Evolutionary conservation across 1,140 invertebrate species (phyloP).

Genomic region (Oreohelix idahoensis): DNA sequence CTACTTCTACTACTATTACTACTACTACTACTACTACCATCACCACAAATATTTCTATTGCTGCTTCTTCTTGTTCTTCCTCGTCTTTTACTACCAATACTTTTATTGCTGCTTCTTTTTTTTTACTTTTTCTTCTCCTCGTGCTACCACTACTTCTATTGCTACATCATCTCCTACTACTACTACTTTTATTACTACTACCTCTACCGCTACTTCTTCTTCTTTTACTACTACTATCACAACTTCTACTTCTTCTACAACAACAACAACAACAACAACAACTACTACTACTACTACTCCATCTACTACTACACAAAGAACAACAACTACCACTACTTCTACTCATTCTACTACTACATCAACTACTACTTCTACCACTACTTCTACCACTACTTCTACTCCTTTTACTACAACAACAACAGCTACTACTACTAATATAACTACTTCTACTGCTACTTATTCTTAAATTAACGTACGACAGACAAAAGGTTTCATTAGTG

Average conservation of each 20-base stretch:
- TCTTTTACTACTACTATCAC: background rate
- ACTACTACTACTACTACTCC: background rate
- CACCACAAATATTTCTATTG: background rate
- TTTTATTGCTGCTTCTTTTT: background rate
- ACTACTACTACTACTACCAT: slow-evolving; percentile 5
- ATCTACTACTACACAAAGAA: background rate
- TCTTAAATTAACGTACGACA: no score
- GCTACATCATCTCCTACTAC: no score
- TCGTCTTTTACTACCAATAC: background rate
- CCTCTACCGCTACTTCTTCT: background rate
- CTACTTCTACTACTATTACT: background rate
- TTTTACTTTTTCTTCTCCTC: background rate
- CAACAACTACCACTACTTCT: background rate
- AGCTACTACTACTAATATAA: background rate
- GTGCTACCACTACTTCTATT: background rate
- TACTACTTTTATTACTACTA: background rate
- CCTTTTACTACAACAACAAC: background rate
- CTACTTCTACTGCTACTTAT: no score
- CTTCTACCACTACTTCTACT: no score
- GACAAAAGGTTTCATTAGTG: no score
- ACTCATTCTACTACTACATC: background rate
- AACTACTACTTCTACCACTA: no score
- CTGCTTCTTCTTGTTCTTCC: background rate
- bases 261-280: background rate
- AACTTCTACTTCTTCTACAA: background rate